Conservation (phyloP, 2,888 invertebrate species). For the Cheilosia urbana region DNA sequence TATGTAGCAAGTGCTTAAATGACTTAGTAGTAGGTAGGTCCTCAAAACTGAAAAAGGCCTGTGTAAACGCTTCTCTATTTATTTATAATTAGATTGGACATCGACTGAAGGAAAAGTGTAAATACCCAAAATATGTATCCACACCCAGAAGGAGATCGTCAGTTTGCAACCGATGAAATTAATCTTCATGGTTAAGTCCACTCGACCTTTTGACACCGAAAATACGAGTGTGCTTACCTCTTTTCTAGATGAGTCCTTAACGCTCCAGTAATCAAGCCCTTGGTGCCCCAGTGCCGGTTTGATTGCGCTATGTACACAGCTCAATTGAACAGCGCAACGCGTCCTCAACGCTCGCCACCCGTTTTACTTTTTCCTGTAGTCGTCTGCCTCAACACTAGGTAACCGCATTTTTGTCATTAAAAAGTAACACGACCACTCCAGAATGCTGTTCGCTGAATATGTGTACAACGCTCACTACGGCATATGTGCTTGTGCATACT, state of each 20-base stretch:
- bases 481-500: slow-evolving; percentile 72
- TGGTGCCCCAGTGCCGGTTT: slow-evolving; percentile 64
- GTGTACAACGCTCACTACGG: slow-evolving; percentile 53
- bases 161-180: slow-evolving; percentile 57
- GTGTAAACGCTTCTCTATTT: too few species aligned
- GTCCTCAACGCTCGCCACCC: slow-evolving; percentile 33
- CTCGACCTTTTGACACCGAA: slow-evolving; percentile 73
- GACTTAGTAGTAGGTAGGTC: too few species aligned
- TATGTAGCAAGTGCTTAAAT: too few species aligned
- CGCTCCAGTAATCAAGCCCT: slow-evolving; percentile 71
- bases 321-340: slow-evolving; percentile 55
- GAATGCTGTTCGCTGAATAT: slow-evolving; percentile 52
- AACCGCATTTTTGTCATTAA: slow-evolving; percentile 76
- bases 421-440: slow-evolving; percentile 74
- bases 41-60: too few species aligned
- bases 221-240: slow-evolving; percentile 67
- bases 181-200: slow-evolving; percentile 61
- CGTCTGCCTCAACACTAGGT: slow-evolving; percentile 62
- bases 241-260: slow-evolving; percentile 71
- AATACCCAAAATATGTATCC: not conserved
- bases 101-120: not conserved
- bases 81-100: too few species aligned
- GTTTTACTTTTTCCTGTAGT: slow-evolving; percentile 68
- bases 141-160: slow-evolving; percentile 47
- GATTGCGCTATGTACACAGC: slow-evolving; percentile 61